Conservation (phyloP, 2,113 vertebrate species). For the Leptosomus discolor region DNA sequence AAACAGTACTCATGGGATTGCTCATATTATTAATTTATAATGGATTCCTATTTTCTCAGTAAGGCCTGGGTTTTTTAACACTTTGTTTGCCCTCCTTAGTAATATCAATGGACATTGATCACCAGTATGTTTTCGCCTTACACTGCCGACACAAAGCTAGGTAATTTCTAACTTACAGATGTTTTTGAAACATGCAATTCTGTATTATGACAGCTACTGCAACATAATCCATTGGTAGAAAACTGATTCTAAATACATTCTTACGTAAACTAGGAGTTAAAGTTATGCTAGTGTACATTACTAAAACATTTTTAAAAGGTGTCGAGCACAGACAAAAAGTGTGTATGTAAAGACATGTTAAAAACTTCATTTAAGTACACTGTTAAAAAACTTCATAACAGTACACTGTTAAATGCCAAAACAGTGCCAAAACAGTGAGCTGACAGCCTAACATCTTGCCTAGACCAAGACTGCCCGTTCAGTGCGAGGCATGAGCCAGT, state of each 20-base stretch:
- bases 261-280: not conserved
- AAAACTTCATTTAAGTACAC: not conserved
- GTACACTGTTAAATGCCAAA: not conserved
- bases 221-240: not conserved
- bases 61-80: not conserved
- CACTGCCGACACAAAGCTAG: not conserved
- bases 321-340: not conserved
- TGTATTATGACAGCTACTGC: not conserved
- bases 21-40: not conserved
- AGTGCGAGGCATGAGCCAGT: not conserved
- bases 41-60: not conserved
- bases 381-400: too few species aligned
- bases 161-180: not conserved
- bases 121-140: not conserved
- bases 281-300: not conserved
- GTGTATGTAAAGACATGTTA: not conserved
- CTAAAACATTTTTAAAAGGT: not conserved
- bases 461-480: not conserved
- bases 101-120: not conserved
- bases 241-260: not conserved
- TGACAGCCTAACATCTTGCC: not conserved
- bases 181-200: not conserved
- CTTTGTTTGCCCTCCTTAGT: not conserved
- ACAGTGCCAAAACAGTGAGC: not conserved
- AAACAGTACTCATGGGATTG: not conserved